phyloP scores from a whole-genome alignment of 2,888 invertebrate genomes.

The Philopedon plagiatum region DNA sequence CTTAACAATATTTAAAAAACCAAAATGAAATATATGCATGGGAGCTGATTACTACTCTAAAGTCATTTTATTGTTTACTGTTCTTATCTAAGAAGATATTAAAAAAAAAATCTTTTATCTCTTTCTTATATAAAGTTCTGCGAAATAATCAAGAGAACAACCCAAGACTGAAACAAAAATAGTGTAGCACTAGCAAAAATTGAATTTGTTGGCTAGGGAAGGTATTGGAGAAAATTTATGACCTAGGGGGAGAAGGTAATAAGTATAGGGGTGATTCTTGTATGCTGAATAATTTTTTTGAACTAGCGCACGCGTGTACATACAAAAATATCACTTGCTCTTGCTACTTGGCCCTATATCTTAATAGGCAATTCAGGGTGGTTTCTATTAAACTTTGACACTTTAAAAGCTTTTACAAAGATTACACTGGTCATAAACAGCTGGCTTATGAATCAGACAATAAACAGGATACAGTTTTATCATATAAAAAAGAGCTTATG shows the following conservation, averaged over 20 bases:
- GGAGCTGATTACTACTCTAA: not conserved
- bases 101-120: not conserved
- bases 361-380: not conserved
- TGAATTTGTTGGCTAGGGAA: conserved; percentile 1
- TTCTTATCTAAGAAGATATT: not conserved
- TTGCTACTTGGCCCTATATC: not conserved
- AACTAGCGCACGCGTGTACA: conserved; percentile 11
- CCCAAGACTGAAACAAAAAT: not conserved
- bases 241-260: conserved; percentile 14
- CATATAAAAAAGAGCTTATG: not conserved
- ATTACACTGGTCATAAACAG: not conserved
- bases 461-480: not conserved
- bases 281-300: conserved; percentile 5
- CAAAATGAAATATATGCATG: not conserved
- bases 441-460: not conserved
- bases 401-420: not conserved
- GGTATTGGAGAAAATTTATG: conserved; percentile 13
- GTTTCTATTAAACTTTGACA: conserved; percentile 1
- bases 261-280: conserved; percentile 15
- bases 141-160: not conserved
- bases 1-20: too few species aligned
- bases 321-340: conserved; percentile 8
- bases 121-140: not conserved
- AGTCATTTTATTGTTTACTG: too few species aligned
- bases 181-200: not conserved